These are phyloP conservation scores for Listrodromus nycthemerus DNA, from an alignment of 2,888 invertebrate species.

Conservation along the genomic window DNA sequence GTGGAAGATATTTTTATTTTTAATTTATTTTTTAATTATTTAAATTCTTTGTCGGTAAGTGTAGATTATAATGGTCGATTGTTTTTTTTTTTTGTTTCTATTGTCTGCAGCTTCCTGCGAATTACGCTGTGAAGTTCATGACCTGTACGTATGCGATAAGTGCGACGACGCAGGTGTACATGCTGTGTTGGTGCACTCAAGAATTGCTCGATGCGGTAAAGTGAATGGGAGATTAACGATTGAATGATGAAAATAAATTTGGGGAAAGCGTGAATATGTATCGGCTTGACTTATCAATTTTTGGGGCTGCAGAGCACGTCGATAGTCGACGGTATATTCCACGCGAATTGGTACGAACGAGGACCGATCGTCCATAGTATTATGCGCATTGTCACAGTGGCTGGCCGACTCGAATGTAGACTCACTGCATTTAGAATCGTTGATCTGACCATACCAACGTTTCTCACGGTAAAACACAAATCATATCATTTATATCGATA, in stretches of 20 bases:
- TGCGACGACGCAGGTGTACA: constrained; percentile 70
- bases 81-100: too few species aligned
- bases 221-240: neutral
- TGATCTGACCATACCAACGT: constrained; percentile 71
- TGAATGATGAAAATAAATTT: neutral
- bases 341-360: constrained; percentile 69
- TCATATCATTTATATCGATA: neutral
- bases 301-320: constrained; percentile 66
- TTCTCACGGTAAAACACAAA: constrained; percentile 69
- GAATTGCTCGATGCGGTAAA: constrained; percentile 74
- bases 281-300: constrained; percentile 1
- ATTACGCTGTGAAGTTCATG: constrained; percentile 42
- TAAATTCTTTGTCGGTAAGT: neutral
- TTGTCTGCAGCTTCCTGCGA: constrained; percentile 12
- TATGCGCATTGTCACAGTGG: constrained; percentile 62
- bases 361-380: constrained; percentile 40
- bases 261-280: neutral
- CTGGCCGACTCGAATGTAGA: constrained; percentile 68
- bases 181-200: constrained; percentile 73
- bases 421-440: constrained; percentile 65
- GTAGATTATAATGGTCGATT: neutral
- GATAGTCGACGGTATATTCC: constrained; percentile 69
- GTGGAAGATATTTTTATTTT: neutral
- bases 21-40: neutral
- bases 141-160: constrained; percentile 61